Percentiles rank a stretch among this genome's conserved stretches.
Conservation (phyloP, 2,888 invertebrate genomes). For the Drosophila suboccidentalis region DNA sequence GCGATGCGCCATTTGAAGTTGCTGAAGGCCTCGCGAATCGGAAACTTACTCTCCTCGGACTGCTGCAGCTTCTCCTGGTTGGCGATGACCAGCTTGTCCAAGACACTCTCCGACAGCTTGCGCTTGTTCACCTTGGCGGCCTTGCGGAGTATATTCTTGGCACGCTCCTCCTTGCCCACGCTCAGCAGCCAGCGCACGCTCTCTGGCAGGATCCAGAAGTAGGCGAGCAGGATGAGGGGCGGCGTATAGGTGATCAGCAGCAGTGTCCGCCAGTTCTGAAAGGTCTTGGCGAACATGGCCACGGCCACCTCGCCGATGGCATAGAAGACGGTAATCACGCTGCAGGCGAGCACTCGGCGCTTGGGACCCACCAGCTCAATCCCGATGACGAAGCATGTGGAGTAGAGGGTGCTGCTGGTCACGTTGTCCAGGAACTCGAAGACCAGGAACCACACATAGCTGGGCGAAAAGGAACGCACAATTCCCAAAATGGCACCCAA, state of each 20-base stretch:
- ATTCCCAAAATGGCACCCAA: slow-evolving; percentile 89
- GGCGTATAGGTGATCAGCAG: slow-evolving; percentile 89
- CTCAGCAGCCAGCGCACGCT: slow-evolving; percentile 92
- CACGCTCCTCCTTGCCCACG: slow-evolving; percentile 87
- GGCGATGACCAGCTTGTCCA: slow-evolving; percentile 82
- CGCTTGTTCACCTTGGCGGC: slow-evolving; percentile 89
- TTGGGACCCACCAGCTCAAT: slow-evolving; percentile 92
- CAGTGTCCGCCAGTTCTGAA: slow-evolving; percentile 89
- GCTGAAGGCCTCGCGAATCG: slow-evolving; percentile 81
- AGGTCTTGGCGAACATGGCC: slow-evolving; percentile 89
- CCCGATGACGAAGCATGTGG: slow-evolving; percentile 90
- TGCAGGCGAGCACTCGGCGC: slow-evolving; percentile 90
- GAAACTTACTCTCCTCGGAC: slow-evolving; percentile 78
- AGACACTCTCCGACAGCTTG: slow-evolving; percentile 86
- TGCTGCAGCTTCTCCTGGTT: slow-evolving; percentile 77
- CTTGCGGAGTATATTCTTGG: slow-evolving; percentile 87
- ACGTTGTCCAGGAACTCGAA: slow-evolving; percentile 91
- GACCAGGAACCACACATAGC: slow-evolving; percentile 89
- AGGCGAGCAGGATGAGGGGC: slow-evolving; percentile 89
- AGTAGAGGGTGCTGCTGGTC: slow-evolving; percentile 90
- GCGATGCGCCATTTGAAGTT: slow-evolving; percentile 84
- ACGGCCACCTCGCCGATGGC: slow-evolving; percentile 90
- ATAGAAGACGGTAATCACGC: slow-evolving; percentile 90
- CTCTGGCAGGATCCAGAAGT: slow-evolving; percentile 90
- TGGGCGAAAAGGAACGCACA: slow-evolving; percentile 89